Conservation (phyloP, 2,113 vertebrate genomes). For the Lagopus leucura region DNA sequence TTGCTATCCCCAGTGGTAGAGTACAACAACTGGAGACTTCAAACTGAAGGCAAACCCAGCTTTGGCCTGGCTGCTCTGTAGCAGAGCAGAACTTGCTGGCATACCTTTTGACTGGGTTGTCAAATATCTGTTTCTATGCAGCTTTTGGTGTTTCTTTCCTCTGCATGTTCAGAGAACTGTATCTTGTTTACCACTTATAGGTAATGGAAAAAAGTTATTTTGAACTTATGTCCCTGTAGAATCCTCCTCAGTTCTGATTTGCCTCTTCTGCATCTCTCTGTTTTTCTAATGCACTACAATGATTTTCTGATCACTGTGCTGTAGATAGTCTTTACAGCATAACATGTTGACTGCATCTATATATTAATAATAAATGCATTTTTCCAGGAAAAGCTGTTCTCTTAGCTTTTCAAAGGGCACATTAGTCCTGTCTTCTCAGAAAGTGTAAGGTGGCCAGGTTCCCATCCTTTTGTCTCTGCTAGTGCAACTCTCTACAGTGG, state of each 20-base stretch:
- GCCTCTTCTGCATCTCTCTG: background rate
- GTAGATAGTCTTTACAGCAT: background rate
- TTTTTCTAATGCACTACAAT: background rate
- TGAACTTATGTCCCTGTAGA: background rate
- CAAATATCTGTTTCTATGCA: background rate
- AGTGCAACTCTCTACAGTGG: accelerated
- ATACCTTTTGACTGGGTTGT: background rate
- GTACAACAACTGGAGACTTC: background rate
- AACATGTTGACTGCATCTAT: background rate
- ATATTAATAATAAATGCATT: background rate
- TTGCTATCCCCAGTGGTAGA: background rate
- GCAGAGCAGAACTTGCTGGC: background rate
- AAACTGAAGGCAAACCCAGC: slow-evolving; percentile 1
- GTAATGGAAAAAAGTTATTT: background rate
- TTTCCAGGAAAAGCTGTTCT: background rate
- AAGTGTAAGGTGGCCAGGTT: background rate
- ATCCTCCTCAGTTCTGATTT: background rate
- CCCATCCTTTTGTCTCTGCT: background rate
- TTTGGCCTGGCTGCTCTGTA: background rate
- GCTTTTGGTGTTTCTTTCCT: background rate
- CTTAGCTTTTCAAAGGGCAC: background rate
- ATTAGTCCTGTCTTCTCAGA: background rate
- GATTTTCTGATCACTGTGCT: background rate
- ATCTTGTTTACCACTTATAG: background rate
- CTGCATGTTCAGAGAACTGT: background rate